Conservation (phyloP, 1,140 invertebrate species). For the Leguminivora glycinivorella region DNA sequence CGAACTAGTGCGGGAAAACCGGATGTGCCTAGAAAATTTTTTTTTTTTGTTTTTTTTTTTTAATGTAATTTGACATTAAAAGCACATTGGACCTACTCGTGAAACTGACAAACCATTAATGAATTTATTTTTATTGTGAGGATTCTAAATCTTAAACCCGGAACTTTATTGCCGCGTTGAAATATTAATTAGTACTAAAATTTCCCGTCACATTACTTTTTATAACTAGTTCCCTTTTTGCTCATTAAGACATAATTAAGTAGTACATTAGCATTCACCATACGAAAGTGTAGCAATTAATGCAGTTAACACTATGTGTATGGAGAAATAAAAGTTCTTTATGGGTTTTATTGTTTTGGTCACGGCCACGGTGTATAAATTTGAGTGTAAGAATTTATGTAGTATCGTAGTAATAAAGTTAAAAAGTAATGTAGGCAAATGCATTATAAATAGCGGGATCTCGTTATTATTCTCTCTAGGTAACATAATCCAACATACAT, state of each 20-base stretch:
- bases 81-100: too few species aligned
- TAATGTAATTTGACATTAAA: too few species aligned
- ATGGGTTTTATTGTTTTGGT: slow-evolving; percentile 15
- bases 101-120: too few species aligned
- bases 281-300: slow-evolving; percentile 23
- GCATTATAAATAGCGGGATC: slow-evolving; percentile 1
- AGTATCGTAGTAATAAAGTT: not conserved
- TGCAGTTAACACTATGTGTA: slow-evolving; percentile 14
- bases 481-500: too few species aligned
- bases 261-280: slow-evolving; percentile 2
- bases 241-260: slow-evolving; percentile 23
- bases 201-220: not conserved
- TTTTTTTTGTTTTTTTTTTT: too few species aligned
- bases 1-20: too few species aligned
- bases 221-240: not conserved
- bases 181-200: not conserved
- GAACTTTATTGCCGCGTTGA: not conserved
- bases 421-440: not conserved
- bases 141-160: not conserved
- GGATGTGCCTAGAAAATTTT: too few species aligned
- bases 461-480: not conserved
- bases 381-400: slow-evolving; percentile 10
- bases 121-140: not conserved
- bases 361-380: slow-evolving; percentile 1
- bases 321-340: not conserved